phyloP scores from a whole-genome alignment of 1,140 invertebrate genomes.

The Drosophila busckii region DNA sequence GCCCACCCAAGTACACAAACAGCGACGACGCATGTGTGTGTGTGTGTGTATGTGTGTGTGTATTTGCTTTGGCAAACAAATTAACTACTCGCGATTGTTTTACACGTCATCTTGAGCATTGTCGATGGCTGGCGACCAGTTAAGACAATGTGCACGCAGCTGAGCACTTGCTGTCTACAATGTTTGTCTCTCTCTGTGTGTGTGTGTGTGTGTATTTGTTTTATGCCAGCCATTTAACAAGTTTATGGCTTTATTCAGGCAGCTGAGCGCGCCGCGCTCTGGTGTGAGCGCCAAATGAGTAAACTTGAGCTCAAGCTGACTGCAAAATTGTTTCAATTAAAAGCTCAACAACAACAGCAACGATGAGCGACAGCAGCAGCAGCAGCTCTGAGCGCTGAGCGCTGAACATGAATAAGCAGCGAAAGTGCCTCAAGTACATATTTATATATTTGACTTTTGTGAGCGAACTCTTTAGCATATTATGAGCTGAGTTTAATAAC shows the following conservation, averaged over 20 bases:
- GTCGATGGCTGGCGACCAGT: conserved; percentile 20
- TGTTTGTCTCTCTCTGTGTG: not conserved
- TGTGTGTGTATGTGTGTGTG: conserved; percentile 2
- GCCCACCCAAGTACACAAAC: too few species aligned
- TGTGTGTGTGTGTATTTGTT: conserved; percentile 24
- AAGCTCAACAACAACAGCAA: conserved; percentile 11
- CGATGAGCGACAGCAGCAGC: not conserved
- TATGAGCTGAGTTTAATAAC: conserved; percentile 1
- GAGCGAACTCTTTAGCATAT: conserved; percentile 20
- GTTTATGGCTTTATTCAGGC: conserved; percentile 50
- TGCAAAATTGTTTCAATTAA: conserved; percentile 68
- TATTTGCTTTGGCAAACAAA: conserved; percentile 47
- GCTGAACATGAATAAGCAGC: too few species aligned
- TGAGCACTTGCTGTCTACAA: conserved; percentile 7
- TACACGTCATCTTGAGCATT: conserved; percentile 39
- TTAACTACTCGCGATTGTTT: conserved; percentile 66
- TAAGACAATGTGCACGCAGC: conserved; percentile 28
- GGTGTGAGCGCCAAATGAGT: conserved; percentile 28
- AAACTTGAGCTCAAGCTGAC: conserved; percentile 39
- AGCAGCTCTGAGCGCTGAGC: too few species aligned
- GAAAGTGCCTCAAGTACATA: too few species aligned
- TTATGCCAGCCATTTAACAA: conserved; percentile 46
- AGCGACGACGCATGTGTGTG: conserved; percentile 33
- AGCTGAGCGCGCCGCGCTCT: conserved; percentile 29
- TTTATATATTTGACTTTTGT: too few species aligned